Conservation (phyloP, 2,113 vertebrate species). For the Ophthalmolycus amberensis region DNA sequence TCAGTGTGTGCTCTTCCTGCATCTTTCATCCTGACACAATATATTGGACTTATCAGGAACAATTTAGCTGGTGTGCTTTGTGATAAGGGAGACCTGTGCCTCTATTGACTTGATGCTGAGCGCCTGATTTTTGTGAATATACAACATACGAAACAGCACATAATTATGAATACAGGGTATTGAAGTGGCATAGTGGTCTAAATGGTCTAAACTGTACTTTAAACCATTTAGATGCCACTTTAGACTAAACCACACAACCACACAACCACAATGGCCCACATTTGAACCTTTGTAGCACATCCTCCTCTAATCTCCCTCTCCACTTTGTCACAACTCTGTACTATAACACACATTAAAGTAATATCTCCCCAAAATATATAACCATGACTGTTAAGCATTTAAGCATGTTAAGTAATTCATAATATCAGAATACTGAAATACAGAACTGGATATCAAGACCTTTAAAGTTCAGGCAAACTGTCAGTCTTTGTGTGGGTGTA, state of each 20-base stretch:
- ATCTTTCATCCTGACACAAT: not conserved
- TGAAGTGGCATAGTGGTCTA: not conserved
- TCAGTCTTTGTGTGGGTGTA: not conserved
- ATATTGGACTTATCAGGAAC: not conserved
- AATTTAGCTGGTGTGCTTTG: not conserved
- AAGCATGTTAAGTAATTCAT: not conserved
- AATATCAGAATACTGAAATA: not conserved
- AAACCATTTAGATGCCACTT: too few species aligned
- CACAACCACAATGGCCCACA: constrained; percentile 11
- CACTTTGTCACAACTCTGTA: not conserved
- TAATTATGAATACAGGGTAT: not conserved
- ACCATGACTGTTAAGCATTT: not conserved
- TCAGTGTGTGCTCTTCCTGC: not conserved
- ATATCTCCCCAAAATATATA: not conserved
- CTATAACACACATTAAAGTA: not conserved
- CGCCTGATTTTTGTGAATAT: not conserved
- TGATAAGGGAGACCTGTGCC: not conserved
- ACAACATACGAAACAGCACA: not conserved
- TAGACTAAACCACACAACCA: not conserved
- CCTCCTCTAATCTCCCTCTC: not conserved
- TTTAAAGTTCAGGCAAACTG: not conserved
- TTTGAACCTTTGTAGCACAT: not conserved
- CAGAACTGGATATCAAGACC: not conserved
- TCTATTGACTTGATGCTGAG: not conserved
- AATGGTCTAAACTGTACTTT: too few species aligned